Evolutionary conservation across 1,140 invertebrate genomes (phyloP), one percentile per base, ranked within the genome.

Genomic region (Atopsyche davidsoni): DNA sequence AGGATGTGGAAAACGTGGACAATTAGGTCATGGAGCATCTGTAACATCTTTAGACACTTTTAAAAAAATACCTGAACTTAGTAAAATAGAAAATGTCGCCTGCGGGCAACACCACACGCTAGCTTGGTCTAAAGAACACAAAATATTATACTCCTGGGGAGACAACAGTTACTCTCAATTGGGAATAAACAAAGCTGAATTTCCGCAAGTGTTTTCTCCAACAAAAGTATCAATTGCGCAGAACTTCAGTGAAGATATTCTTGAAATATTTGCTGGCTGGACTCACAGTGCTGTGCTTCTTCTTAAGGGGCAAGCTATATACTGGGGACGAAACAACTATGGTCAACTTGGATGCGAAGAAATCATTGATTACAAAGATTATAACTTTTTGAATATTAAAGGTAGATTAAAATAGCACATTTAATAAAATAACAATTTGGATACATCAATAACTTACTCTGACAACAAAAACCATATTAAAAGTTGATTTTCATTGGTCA

Each of bases 301-400:
- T 2, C 72, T 70, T 38, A 73, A 75, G 60, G 80, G 80, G 13
- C 66, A 73, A 40, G 60, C 90, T 13, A 68, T 79, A 21, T 69
- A 78, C 2, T 92, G 87, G 87, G 89, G 89, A 11, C 76, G 87
- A 66, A 89, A 90, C 64, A 82, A 77, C 57, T 88, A 88, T 70
- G 86, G 85, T 2, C 86, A 91, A 64, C 63, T 87, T 38, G 83
- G 82, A 1, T 62, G 46, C 7, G 55, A 60, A n/a, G n/a, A n/a
- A n/a, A n/a, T n/a, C n/a, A n/a, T n/a, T n/a, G n/a, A n/a, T n/a
- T n/a, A n/a, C n/a, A n/a, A n/a, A n/a, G n/a, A n/a, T n/a, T n/a
- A n/a, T n/a, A n/a, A n/a, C n/a, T n/a, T n/a, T n/a, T n/a, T n/a
- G n/a, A n/a, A n/a, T n/a, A n/a, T n/a, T n/a, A n/a, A n/a, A n/a